Conservation (phyloP, 2,113 vertebrate genomes). For the Petaurus breviceps region DNA sequence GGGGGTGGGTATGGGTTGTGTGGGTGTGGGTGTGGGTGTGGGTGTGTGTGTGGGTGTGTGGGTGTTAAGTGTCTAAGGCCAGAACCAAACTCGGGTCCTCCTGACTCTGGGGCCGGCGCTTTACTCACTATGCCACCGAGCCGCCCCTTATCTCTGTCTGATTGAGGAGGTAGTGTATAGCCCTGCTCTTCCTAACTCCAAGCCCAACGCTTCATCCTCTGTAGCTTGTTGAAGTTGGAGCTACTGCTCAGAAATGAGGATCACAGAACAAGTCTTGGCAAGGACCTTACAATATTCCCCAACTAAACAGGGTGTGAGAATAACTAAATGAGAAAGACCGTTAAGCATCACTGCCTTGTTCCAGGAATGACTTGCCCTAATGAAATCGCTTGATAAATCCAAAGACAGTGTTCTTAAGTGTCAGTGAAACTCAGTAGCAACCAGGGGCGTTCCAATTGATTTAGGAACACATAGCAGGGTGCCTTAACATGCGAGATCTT, state of each 20-base stretch:
- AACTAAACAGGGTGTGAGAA: not conserved
- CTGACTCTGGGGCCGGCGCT: too few species aligned
- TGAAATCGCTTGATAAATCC: constrained; percentile 16
- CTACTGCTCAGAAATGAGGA: not conserved
- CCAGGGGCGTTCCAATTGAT: not conserved
- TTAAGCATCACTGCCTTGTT: not conserved
- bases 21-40: too few species aligned
- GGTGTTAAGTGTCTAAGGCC: too few species aligned
- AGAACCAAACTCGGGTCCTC: too few species aligned
- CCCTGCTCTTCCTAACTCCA: not conserved
- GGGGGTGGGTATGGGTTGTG: too few species aligned
- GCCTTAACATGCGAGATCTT: constrained; percentile 68
- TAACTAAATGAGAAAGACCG: not conserved
- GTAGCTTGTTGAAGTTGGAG: not conserved
- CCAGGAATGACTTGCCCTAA: not conserved
- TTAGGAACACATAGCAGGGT: constrained; percentile 46
- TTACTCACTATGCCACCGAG: too few species aligned
- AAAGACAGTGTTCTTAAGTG: constrained; percentile 6
- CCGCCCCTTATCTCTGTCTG: too few species aligned
- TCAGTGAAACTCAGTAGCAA: constrained; percentile 41
- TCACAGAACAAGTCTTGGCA: not conserved
- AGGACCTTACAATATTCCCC: not conserved
- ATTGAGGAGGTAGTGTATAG: not conserved
- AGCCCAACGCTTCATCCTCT: not conserved
- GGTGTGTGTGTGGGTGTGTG: too few species aligned